Conservation (phyloP, 2,113 vertebrate species). For the Charina bottae region DNA sequence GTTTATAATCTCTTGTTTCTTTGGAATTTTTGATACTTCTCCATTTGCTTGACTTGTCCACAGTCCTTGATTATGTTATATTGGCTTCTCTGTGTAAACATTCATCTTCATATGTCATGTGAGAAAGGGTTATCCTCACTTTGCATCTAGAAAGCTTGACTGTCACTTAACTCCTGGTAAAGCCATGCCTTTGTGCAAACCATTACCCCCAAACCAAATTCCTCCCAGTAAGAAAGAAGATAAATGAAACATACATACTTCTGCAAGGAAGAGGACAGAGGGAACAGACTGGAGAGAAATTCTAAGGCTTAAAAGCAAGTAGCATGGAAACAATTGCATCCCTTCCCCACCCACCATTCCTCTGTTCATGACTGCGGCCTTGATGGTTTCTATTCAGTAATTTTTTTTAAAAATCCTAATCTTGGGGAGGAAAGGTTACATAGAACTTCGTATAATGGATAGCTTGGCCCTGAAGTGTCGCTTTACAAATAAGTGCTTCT, state of each 20-base stretch:
- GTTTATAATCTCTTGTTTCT: background rate
- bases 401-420: background rate
- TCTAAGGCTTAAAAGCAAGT: background rate
- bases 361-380: background rate
- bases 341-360: background rate
- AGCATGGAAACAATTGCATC: background rate
- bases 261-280: background rate
- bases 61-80: background rate
- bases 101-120: background rate
- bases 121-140: background rate
- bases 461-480: background rate
- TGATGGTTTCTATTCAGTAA: background rate
- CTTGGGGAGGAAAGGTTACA: too few species aligned
- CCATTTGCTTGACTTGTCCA: background rate
- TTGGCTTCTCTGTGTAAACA: background rate
- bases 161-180: background rate
- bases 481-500: background rate
- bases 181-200: background rate
- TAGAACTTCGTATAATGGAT: background rate
- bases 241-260: background rate
- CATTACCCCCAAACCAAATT: background rate
- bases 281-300: background rate
- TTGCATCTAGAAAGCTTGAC: background rate
- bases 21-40: background rate
- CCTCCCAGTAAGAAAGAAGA: background rate